These are phyloP conservation scores for Vandiemenella viatica DNA, from an alignment of 2,888 invertebrate genomes.

Conservation along the genomic window DNA sequence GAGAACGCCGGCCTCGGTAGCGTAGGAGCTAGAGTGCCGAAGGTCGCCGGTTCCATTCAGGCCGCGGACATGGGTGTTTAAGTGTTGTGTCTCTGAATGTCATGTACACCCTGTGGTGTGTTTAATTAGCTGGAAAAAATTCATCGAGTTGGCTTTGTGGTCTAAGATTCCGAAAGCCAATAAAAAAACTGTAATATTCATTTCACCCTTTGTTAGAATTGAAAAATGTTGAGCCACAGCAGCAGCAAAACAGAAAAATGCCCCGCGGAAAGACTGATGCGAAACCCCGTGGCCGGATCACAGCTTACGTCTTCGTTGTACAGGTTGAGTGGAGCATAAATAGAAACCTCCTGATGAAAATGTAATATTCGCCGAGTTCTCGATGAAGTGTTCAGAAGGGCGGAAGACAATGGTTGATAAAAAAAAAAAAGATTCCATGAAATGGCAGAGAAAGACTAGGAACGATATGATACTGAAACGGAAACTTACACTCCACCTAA, in stretches of 20 bases:
- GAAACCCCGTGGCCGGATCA: conserved; percentile 87
- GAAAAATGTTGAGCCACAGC: too few species aligned
- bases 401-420: conserved; percentile 99
- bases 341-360: conserved; percentile 98
- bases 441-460: conserved; percentile 96
- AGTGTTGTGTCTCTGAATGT: too few species aligned
- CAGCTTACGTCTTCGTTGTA: conserved; percentile 93
- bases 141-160: too few species aligned
- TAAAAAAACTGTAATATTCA: too few species aligned
- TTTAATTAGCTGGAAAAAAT: too few species aligned
- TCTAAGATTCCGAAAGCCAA: too few species aligned
- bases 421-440: conserved; percentile 98
- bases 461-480: conserved; percentile 93
- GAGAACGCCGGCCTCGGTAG: too few species aligned
- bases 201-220: too few species aligned
- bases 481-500: conserved; percentile 84
- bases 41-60: too few species aligned
- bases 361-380: conserved; percentile 95
- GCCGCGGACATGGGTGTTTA: too few species aligned
- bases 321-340: conserved; percentile 99
- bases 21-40: too few species aligned
- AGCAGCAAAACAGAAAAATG: conserved; percentile 42
- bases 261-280: conserved; percentile 58
- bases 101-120: too few species aligned
- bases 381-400: conserved; percentile 95